Evolutionary conservation across 2,797 vertebrate genomes (phyloP), one percentile per base, ranked within the genome.

Genomic region (Mus minutoides): DNA sequence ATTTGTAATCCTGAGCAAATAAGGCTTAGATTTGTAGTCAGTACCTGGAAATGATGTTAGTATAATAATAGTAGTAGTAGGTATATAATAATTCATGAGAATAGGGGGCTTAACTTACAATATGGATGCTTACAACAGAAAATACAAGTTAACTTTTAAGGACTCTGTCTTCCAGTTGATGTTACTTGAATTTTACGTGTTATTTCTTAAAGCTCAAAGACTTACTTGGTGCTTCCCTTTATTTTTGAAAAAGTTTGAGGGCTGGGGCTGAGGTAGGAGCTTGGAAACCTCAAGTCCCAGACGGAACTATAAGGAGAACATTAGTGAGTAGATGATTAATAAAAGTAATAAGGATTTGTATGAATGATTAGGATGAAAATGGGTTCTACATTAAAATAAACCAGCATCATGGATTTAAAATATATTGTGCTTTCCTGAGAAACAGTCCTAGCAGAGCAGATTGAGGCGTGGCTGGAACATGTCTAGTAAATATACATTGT

Each of bases 1-100:
- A 62, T 90, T 91, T 89, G 76, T 85, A 92, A 93, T 92, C 60
- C 82, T 85, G 93, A 94, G 67, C 88, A 90, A 79, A n/a, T n/a
- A n/a, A 96, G 79, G 54, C 26, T 96, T 31, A 67, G 7, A 67
- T 89, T 92, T 52, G 58, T 71, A 82, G 82, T 94, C 82, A 86
- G 3, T 92, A 94, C 58, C 85, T 52, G 64, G n/a, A 88, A 89
- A 54, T 94, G 77, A 85, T 46, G 77, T 6, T 49, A 73, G 77
- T 19, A 34, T 79, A 80, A 1, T 80, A 67, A 88, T 64, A 60
- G 14, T 90, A 60, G 12, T 90, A 85, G 12, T 91, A 78, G 88
- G 22, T 6, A 87, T 26, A 73, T 93, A 91, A 71, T 94, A 91
- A 92, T 78, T 92, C 16, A 40, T 92, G 56, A 92, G 31, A 86